Evolutionary conservation across 2,113 vertebrate genomes (phyloP), one percentile per base, ranked within the genome.

Genomic region (Labeo rohita): DNA sequence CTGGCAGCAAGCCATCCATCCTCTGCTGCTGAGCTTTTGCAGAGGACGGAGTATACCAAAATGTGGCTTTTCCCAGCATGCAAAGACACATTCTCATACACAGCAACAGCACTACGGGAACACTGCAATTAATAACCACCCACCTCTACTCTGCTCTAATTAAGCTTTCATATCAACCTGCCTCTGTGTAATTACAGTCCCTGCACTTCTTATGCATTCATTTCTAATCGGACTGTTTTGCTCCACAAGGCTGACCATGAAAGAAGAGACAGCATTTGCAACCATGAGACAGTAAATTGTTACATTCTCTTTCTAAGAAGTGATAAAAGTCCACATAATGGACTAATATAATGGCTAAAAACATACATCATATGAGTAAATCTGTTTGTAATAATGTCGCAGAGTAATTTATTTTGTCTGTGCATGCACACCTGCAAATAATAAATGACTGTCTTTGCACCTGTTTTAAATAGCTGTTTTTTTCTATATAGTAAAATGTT

Each of bases 141-240:
- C 87, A 92, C 89, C 89, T 92, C 91, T 93, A 90, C 87, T 86
- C 90, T 83, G 87, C 76, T 12, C 88, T 94, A 92, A 94, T 94
- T 93, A 93, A 88, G 87, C 93, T 90, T 93, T 94, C 89, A 90
- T 91, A 91, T 90, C 89, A 88, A 85, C 90, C 87, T 54, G 18
- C 87, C 84, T 90, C 92, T 45, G 92, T 91, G 92, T 94, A 93
- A 93, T 94, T 93, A 93, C 70, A 85, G 91, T 85, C 88, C 88
- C 87, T 21, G 28, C 70, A 23, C 74, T 81, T 90, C 90, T 91
- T 84, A 87, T 91, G 83, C 82, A 76, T 83, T 88, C 83, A 81
- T 86, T 88, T 72, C 87, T 92, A 92, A 91, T 92, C 83, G 7
- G 8, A 73, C 81, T 83, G 73, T 79, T 73, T 89, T 86, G 88